These are phyloP conservation scores for Prionchulus punctatus DNA, from an alignment of 2,888 invertebrate species.

Conservation along the genomic window DNA sequence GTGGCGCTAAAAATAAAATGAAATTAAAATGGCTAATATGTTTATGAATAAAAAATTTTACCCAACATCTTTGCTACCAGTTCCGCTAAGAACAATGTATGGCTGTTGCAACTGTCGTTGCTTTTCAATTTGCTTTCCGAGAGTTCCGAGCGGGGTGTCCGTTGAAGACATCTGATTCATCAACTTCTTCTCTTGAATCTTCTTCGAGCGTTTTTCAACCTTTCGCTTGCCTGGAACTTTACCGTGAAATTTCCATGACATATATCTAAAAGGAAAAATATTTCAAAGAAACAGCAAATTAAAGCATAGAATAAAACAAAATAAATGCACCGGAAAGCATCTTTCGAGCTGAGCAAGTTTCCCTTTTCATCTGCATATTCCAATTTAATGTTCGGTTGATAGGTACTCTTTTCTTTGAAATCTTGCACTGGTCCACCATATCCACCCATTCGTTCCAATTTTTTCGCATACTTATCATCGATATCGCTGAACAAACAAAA, in stretches of 20 bases:
- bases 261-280: constrained; percentile 44
- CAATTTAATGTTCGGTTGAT: constrained; percentile 56
- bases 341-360: constrained; percentile 73
- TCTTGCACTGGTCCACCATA: constrained; percentile 22
- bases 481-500: constrained; percentile 21
- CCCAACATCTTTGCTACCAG: constrained; percentile 20
- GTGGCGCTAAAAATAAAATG: no score
- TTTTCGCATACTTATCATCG: constrained; percentile 31
- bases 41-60: no score
- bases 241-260: constrained; percentile 96
- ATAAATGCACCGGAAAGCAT: constrained; percentile 57
- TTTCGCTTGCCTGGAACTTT: constrained; percentile 98
- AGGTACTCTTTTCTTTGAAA: constrained; percentile 27
- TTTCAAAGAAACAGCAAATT: neutral
- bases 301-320: neutral
- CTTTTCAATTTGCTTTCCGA: constrained; percentile 81
- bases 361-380: constrained; percentile 96
- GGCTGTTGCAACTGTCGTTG: constrained; percentile 84
- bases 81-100: constrained; percentile 74
- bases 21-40: no score
- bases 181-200: constrained; percentile 75
- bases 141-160: constrained; percentile 76
- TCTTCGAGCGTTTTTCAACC: constrained; percentile 82
- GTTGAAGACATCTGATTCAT: constrained; percentile 20
- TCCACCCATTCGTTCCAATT: constrained; percentile 27